Conservation (phyloP, 35 echinoderm and acorn worm genomes). For the Hemicentrotus pulcherrimus region DNA sequence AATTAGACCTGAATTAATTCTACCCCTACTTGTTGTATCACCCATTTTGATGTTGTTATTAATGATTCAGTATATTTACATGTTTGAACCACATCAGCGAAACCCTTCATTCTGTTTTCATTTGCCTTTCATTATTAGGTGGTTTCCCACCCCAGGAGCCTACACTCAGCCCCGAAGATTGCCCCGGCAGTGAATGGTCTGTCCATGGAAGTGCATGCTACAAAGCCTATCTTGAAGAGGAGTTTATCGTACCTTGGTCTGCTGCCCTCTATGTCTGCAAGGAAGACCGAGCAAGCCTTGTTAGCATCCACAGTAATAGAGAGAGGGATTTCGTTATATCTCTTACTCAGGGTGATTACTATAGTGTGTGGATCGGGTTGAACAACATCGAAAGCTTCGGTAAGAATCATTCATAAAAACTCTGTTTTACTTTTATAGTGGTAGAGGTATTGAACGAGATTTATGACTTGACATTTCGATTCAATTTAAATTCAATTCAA, state of each 20-base stretch:
- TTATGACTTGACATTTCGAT: too few relatives aligned
- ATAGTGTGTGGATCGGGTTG: conserved; percentile 33
- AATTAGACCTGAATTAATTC: too few relatives aligned
- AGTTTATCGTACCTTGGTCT: background rate
- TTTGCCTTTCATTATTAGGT: background rate
- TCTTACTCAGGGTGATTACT: background rate
- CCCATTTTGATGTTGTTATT: background rate
- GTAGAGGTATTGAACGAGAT: too few relatives aligned
- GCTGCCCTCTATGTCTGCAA: background rate
- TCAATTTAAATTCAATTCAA: too few relatives aligned
- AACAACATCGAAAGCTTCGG: conserved; percentile 24
- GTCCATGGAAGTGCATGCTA: conserved; percentile 27
- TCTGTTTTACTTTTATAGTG: background rate
- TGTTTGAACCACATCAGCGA: background rate
- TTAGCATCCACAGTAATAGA: conserved; percentile 11
- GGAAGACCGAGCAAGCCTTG: background rate
- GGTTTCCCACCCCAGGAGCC: background rate
- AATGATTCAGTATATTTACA: background rate
- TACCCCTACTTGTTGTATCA: background rate
- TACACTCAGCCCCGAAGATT: conserved; percentile 29
- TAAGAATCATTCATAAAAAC: background rate
- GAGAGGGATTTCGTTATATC: background rate
- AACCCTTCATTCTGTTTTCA: background rate
- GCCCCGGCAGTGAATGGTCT: background rate
- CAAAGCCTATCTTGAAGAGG: background rate